Conservation (phyloP, 2,113 vertebrate species). For the Columbina picui region DNA sequence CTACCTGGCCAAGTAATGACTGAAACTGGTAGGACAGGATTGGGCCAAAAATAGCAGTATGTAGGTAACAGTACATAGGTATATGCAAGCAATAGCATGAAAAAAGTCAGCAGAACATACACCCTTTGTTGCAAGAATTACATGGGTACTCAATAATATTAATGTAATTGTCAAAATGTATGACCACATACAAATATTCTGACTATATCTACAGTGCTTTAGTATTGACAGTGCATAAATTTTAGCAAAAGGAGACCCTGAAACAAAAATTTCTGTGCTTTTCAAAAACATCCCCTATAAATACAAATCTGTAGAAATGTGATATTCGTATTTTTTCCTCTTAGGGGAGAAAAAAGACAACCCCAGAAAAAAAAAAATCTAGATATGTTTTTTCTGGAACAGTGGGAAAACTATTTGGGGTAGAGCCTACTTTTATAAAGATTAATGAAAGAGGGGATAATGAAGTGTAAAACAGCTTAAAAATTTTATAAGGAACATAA, state of each 20-base stretch:
- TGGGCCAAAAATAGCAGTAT: background rate
- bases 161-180: background rate
- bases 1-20: background rate
- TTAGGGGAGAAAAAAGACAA: background rate
- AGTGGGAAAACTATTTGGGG: background rate
- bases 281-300: background rate
- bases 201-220: background rate
- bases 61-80: background rate
- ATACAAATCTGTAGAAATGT: background rate
- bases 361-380: accelerated
- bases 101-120: background rate
- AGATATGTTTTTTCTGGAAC: background rate
- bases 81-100: background rate
- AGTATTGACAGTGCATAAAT: background rate
- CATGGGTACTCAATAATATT: background rate
- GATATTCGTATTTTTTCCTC: background rate
- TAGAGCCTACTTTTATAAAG: background rate
- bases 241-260: background rate
- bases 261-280: background rate
- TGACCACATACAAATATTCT: background rate
- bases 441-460: background rate
- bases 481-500: background rate
- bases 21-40: background rate
- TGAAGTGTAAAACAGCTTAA: background rate
- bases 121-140: background rate